These are phyloP conservation scores for Microcebus murinus DNA, from an alignment of 2,113 vertebrate genomes.

Conservation along the genomic window DNA sequence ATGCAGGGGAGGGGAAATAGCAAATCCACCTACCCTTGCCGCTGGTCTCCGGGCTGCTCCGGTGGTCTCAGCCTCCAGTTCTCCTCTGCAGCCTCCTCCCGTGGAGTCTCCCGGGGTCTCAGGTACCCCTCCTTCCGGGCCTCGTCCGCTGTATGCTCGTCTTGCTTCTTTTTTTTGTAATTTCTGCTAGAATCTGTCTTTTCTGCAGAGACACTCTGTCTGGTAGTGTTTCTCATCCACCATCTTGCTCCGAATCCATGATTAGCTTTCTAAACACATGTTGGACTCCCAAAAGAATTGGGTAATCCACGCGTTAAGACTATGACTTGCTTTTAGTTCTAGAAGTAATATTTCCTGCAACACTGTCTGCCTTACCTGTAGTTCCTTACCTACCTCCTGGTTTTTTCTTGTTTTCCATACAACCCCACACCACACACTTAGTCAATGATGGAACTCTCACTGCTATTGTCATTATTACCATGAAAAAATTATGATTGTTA, in stretches of 20 bases:
- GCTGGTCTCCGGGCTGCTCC: too few species aligned
- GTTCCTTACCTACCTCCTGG: not conserved
- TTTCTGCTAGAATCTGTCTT: too few species aligned
- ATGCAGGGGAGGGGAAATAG: too few species aligned
- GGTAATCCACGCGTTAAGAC: not conserved
- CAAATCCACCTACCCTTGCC: too few species aligned
- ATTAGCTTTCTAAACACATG: not conserved
- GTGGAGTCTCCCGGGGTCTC: too few species aligned
- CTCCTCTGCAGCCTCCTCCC: too few species aligned
- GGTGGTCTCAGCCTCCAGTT: too few species aligned
- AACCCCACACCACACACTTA: not conserved
- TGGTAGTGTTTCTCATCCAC: too few species aligned
- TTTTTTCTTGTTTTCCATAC: not conserved
- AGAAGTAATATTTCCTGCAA: not conserved
- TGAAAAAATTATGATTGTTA: not conserved
- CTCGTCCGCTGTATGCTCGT: too few species aligned
- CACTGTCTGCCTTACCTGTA: not conserved
- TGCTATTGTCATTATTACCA: not conserved
- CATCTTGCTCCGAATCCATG: not conserved
- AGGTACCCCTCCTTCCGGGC: too few species aligned
- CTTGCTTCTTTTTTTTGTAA: too few species aligned
- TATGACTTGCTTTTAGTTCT: not conserved
- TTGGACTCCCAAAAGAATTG: not conserved
- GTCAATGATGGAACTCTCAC: not conserved
- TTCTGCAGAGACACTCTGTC: too few species aligned